Percentiles rank a stretch among this genome's conserved stretches.
Conservation (phyloP, 2,888 invertebrate species). For the Conomelus anceps region DNA sequence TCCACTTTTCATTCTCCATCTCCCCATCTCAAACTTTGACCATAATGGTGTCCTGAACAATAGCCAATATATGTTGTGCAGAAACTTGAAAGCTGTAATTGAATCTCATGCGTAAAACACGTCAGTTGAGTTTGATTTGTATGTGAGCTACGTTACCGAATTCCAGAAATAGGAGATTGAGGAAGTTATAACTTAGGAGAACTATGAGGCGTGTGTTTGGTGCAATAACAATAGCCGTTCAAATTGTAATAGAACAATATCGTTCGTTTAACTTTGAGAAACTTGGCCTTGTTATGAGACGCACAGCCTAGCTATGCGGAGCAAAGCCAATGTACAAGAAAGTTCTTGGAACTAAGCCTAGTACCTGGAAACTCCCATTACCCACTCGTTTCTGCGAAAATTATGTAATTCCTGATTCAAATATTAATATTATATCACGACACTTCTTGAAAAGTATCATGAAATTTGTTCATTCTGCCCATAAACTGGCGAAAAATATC, state of each 20-base stretch:
- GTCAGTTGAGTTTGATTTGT: not conserved
- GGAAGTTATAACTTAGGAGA: not conserved
- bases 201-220: not conserved
- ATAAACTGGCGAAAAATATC: not conserved
- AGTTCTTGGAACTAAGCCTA: not conserved
- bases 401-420: not conserved
- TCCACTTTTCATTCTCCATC: not conserved
- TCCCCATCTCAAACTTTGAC: not conserved
- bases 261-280: not conserved
- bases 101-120: not conserved
- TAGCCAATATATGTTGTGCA: not conserved
- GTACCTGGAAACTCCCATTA: not conserved
- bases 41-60: not conserved
- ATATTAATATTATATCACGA: no score
- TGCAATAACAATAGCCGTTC: not conserved
- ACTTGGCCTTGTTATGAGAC: not conserved
- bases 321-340: not conserved
- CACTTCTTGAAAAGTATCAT: no score
- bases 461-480: not conserved
- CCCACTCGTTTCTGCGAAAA: not conserved
- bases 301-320: no score
- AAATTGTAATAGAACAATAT: not conserved
- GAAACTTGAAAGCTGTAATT: not conserved
- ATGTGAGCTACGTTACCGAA: no score
- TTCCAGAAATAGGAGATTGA: not conserved